Conservation (phyloP, 2,797 vertebrate genomes). For the Oreortyx pictus region DNA sequence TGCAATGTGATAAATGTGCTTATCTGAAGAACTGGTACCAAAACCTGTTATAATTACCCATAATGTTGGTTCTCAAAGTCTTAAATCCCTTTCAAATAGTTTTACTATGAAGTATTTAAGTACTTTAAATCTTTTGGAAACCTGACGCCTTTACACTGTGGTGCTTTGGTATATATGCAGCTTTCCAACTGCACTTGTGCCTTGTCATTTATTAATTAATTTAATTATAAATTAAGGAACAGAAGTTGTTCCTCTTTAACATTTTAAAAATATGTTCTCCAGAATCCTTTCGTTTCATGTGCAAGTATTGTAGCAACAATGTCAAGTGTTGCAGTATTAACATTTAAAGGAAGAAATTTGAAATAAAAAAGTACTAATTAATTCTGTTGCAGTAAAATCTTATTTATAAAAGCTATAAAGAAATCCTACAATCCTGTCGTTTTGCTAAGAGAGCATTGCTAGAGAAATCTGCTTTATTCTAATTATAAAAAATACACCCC, state of each 20-base stretch:
- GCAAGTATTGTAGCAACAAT: neutral
- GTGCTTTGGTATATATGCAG: neutral
- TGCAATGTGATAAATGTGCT: neutral
- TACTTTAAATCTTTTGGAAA: neutral
- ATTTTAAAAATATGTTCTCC: neutral
- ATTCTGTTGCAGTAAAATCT: neutral
- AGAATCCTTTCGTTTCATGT: neutral
- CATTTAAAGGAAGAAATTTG: neutral
- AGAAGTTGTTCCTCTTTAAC: neutral
- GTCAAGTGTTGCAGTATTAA: neutral
- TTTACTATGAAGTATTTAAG: neutral
- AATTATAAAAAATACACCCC: conserved; percentile 14
- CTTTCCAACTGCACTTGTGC: neutral
- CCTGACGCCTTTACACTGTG: neutral
- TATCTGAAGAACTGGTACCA: neutral
- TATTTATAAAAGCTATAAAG: neutral
- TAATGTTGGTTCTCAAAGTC: neutral
- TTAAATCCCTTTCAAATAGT: neutral
- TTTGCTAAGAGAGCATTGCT: neutral
- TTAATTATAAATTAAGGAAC: neutral
- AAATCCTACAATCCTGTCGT: neutral
- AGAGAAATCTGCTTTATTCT: neutral
- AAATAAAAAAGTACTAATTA: neutral
- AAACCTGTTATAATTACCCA: neutral
- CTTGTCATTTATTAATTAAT: too few relatives aligned